Evolutionary conservation across 2,797 vertebrate genomes (phyloP).

Genomic region (Sphenodon punctatus): DNA sequence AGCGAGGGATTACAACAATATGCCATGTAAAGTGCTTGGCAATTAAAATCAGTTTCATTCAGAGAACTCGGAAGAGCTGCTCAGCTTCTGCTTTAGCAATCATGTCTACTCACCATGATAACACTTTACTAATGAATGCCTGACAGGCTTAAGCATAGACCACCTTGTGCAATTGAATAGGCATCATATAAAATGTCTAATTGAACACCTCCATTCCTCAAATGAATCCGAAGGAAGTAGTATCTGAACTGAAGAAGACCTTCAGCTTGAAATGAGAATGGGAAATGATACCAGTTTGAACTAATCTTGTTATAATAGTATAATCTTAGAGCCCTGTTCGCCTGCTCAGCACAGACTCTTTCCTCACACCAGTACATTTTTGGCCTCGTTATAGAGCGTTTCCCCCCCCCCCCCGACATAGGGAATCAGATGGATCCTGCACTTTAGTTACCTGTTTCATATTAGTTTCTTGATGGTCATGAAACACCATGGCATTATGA

Average conservation of each 20-base stretch:
- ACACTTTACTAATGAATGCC: slow-evolving; percentile 26
- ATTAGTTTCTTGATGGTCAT: background rate
- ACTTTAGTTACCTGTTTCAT: background rate
- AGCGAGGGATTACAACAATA: fast-evolving
- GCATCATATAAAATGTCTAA: slow-evolving; percentile 39
- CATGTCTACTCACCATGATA: slow-evolving; percentile 1
- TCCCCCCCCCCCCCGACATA: too few relatives aligned
- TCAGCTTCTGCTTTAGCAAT: slow-evolving; percentile 24
- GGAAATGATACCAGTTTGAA: slow-evolving; percentile 39
- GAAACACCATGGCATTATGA: background rate
- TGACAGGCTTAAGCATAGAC: background rate
- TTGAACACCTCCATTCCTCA: slow-evolving; percentile 18
- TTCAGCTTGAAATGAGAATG: slow-evolving; percentile 9
- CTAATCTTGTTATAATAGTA: slow-evolving; percentile 22
- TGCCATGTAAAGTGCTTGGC: background rate
- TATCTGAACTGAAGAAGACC: slow-evolving; percentile 22
- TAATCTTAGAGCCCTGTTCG: background rate
- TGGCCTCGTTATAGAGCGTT: slow-evolving; percentile 16
- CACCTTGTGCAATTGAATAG: slow-evolving; percentile 39
- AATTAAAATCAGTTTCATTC: slow-evolving; percentile 57
- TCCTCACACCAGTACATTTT: slow-evolving; percentile 4
- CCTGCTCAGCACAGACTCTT: background rate
- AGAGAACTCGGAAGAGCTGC: background rate
- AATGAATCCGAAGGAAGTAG: background rate
- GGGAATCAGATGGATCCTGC: background rate